Evolutionary conservation across 2,113 vertebrate species (phyloP), one percentile per base, ranked within the genome.

Genomic region (Hippocampus comes): DNA sequence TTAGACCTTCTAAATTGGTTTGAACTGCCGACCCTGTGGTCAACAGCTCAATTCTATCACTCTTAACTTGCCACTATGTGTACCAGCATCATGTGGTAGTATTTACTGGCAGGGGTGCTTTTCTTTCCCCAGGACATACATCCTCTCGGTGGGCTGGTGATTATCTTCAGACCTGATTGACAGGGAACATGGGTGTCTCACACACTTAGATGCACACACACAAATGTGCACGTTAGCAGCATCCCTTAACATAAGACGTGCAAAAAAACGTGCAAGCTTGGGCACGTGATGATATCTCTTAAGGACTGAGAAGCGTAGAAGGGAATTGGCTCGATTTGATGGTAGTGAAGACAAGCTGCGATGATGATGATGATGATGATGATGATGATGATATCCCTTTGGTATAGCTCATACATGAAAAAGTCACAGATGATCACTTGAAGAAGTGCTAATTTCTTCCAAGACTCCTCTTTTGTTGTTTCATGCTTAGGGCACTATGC

Each of bases 331-430:
- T 84, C 42, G 67, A 88, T 87, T 82, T 81, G 76, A 70, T 73
- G 71, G 72, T 57, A 71, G 80, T 27, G 59, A 66, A 78, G 76
- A 76, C 68, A 75, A 81, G 75, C 15, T 43, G 78, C 48, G 74
- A 86, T 89, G 86, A 87, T 82, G 75, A 65, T 88, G 82, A 86
- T n/a, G n/a, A n/a, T n/a, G n/a, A n/a, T n/a, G n/a, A n/a, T n/a
- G n/a, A n/a, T 84, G 30, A 30, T 30, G 30, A 34, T 5, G 4
- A 5, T 34, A 72, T 48, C 14, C 84, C 76, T 84, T 86, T 83
- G 74, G 82, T 82, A 76, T 81, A 77, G 72, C 56, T 65, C 61
- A 70, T 30, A 18, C 55, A 30, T 14, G n/a, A 34, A 67, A 71
- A 69, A 81, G 78, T 79, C 12, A 56, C 57, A 84, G 63, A 41